Evolutionary conservation across 2,888 invertebrate genomes (phyloP), one percentile per base, ranked within the genome.

Genomic region (Xestoiulus laeticollis): DNA sequence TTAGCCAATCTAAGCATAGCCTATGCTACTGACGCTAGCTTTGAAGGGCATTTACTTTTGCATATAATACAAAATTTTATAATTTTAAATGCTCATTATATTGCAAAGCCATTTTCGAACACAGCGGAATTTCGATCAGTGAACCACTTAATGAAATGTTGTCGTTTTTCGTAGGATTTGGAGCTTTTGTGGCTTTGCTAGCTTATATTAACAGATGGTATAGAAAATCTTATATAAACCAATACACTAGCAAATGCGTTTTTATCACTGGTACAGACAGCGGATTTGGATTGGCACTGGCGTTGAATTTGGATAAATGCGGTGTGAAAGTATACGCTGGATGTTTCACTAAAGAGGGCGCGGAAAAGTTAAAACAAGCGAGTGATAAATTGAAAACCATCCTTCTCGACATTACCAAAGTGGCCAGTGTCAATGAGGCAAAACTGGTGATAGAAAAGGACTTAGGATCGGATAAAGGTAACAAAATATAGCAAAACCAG

Each of bases 241-340:
- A 83, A 0, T 33, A 16, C n/a, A 83, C 19, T 32, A 83, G 32
- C 43, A 87, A 87, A 14, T 22, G 32, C 14, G 87, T 87, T 0
- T 87, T 87, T 30, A 87, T 87, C 26, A 87, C 85, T 44, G 87
- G 87, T 8, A 85, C 85, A n/a, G 87, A 87, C 53, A 44, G n/a
- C 53, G 87, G 87, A 30, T 87, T 87, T 33, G 87, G 87, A 44
- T 2, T 12, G 3, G 1, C 22, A 5, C 8, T 87, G 33, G 87
- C 87, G 16, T 38, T 87, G n/a, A 6, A 85, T 44, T 85, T 87
- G 53, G 87, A 87, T 53, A 48, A 32, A 30, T 38, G 33, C 22
- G 87, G 85, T 16, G 85, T 85, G 44, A 44, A 53, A 48, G 87
- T 87, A 1, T 87, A 85, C 53, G 87, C 87, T 8, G 87, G 87